Evolutionary conservation across 2,888 invertebrate genomes (phyloP).

Genomic region (Stenolophus ochropezus): DNA sequence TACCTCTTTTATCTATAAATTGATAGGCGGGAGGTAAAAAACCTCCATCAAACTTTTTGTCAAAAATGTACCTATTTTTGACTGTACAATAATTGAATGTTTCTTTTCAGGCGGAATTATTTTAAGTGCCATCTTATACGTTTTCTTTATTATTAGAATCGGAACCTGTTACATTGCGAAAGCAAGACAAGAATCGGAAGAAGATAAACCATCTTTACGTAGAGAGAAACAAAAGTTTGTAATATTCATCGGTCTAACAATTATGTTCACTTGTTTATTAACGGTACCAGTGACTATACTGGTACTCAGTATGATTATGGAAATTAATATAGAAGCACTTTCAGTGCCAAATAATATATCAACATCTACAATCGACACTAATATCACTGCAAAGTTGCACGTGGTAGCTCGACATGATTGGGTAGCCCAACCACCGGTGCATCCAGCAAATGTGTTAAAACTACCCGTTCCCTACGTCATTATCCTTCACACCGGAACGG

Average conservation of each 20-base stretch:
- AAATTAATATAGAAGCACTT: slow-evolving; percentile 64
- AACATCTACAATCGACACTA: slow-evolving; percentile 63
- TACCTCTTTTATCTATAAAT: too few species aligned
- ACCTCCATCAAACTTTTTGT: too few species aligned
- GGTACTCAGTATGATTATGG: not conserved
- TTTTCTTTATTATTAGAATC: too few species aligned
- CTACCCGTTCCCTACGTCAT: slow-evolving; percentile 77
- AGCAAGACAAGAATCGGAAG: too few species aligned
- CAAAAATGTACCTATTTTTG: too few species aligned
- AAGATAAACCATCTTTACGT: too few species aligned
- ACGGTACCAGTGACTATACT: slow-evolving; percentile 58
- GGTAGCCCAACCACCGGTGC: slow-evolving; percentile 77
- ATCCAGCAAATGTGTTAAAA: slow-evolving; percentile 70
- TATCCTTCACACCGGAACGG: slow-evolving; percentile 81
- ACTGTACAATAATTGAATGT: too few species aligned
- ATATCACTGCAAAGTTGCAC: slow-evolving; percentile 71
- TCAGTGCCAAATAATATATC: slow-evolving; percentile 64
- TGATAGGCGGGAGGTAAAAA: too few species aligned
- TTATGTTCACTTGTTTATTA: slow-evolving; percentile 59
- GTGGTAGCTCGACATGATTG: slow-evolving; percentile 77
- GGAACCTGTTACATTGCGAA: too few species aligned
- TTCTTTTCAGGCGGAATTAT: too few species aligned
- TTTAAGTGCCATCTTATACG: too few species aligned
- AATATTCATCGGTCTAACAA: slow-evolving; percentile 12
- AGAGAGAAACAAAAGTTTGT: slow-evolving; percentile 58